Percentiles rank a stretch among this genome's conserved stretches.
phyloP scores from a whole-genome alignment of 2,888 invertebrate genomes.

The Bembecia ichneumoniformis region DNA sequence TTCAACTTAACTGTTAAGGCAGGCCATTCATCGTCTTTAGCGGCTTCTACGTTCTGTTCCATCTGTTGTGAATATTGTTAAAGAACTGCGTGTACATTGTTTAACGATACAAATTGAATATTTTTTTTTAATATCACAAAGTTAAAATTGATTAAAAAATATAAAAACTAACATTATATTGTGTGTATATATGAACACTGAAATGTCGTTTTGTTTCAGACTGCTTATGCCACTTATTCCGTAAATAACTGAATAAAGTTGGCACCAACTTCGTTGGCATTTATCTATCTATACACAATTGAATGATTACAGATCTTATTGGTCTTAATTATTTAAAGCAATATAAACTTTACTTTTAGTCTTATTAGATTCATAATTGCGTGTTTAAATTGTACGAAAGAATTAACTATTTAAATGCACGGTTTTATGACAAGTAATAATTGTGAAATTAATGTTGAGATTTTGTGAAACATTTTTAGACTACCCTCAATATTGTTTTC shows the following conservation, averaged over 20 bases:
- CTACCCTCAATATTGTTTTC: neutral
- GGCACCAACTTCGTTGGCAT: conserved; percentile 12
- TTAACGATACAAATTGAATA: too few relatives aligned
- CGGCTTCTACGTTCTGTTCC: neutral
- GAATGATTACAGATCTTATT: neutral
- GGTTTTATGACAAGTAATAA: neutral
- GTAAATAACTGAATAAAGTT: conserved; percentile 19
- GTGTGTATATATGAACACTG: too few relatives aligned
- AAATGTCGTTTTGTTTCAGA: too few relatives aligned
- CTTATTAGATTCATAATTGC: neutral
- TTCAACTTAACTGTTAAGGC: conserved; percentile 1
- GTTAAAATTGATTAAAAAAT: too few relatives aligned
- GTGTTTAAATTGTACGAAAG: neutral
- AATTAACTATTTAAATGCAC: neutral
- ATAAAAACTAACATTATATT: too few relatives aligned
- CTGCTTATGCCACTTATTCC: conserved; percentile 2
- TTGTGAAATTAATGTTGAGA: neutral
- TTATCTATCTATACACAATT: neutral
- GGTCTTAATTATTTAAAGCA: neutral
- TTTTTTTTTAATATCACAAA: too few relatives aligned
- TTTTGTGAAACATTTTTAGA: neutral
- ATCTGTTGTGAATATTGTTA: neutral
- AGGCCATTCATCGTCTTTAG: neutral
- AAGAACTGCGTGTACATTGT: neutral
- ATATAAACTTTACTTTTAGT: neutral